phyloP scores from a whole-genome alignment of 2,888 invertebrate genomes.

The Therioaphis trifolii region DNA sequence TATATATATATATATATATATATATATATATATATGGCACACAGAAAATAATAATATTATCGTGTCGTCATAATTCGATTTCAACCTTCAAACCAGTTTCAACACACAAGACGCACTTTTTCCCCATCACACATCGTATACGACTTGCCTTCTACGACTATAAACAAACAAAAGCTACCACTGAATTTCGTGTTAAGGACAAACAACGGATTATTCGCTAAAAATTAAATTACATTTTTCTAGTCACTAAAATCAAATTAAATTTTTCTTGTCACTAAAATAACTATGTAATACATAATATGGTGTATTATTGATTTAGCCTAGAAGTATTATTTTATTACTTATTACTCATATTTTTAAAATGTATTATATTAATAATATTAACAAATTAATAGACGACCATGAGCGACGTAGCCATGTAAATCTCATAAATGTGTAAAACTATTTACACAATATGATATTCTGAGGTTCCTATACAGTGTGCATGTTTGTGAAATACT shows the following conservation, averaged over 20 bases:
- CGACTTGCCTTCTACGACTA: slow-evolving; percentile 5
- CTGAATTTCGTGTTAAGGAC: slow-evolving; percentile 44
- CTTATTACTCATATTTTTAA: too few relatives aligned
- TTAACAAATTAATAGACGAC: too few relatives aligned
- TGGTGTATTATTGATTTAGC: slow-evolving; percentile 15
- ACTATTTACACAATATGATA: too few relatives aligned
- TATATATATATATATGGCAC: slow-evolving; percentile 21
- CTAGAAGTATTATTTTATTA: slow-evolving; percentile 8
- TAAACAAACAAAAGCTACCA: slow-evolving; percentile 53
- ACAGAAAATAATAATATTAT: slow-evolving; percentile 49
- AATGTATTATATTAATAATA: too few relatives aligned
- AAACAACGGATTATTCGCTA: neutral
- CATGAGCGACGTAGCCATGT: too few relatives aligned
- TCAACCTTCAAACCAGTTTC: slow-evolving; percentile 59
- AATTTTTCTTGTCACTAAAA: neutral
- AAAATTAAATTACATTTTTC: slow-evolving; percentile 24
- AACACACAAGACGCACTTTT: slow-evolving; percentile 23
- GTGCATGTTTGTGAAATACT: too few relatives aligned
- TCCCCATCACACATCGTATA: neutral
- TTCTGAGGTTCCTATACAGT: too few relatives aligned
- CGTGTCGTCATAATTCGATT: slow-evolving; percentile 49
- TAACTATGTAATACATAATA: neutral
- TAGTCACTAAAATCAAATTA: slow-evolving; percentile 15
- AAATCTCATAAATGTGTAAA: too few relatives aligned
- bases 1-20: too few relatives aligned